Percentiles rank a stretch among this genome's conserved stretches.
These are phyloP conservation scores for Eupithecia exiguata DNA, from an alignment of 2,888 invertebrate species.

Conservation along the genomic window DNA sequence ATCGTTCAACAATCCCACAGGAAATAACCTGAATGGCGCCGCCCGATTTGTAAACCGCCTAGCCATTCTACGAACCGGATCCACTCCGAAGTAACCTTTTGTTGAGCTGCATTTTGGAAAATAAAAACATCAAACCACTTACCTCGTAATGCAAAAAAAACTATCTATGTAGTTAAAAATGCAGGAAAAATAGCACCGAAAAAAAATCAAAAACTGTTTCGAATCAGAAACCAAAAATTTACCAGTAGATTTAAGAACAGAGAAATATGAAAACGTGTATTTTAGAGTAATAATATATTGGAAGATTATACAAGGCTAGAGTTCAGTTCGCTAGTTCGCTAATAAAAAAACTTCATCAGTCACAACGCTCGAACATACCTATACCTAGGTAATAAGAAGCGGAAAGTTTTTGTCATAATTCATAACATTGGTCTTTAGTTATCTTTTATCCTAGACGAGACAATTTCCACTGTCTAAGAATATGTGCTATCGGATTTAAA, in stretches of 20 bases:
- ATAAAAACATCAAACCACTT: not conserved
- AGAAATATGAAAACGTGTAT: not conserved
- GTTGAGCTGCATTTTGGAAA: not conserved
- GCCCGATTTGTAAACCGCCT: not conserved
- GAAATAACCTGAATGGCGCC: not conserved
- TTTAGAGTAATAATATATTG: conserved; percentile 1
- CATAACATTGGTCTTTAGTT: not conserved
- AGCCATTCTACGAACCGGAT: not conserved
- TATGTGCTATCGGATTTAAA: not conserved
- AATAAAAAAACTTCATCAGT: not conserved
- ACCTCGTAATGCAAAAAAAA: not conserved
- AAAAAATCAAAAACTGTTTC: not conserved
- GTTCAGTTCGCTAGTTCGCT: not conserved
- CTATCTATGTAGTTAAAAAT: not conserved
- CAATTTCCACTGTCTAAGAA: not conserved
- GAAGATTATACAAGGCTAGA: not conserved
- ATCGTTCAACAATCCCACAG: no score
- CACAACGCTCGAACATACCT: not conserved
- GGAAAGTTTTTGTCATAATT: not conserved
- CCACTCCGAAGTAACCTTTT: not conserved
- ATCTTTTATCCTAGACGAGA: not conserved
- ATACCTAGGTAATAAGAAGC: not conserved
- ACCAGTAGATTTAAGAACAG: not conserved
- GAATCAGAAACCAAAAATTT: not conserved
- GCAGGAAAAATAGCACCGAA: not conserved